A percentile compares a stretch with the other conserved stretches of the same genome.
These are phyloP conservation scores for Thamnaconus septentrionalis DNA, from an alignment of 2,113 vertebrate genomes.

Conservation along the genomic window DNA sequence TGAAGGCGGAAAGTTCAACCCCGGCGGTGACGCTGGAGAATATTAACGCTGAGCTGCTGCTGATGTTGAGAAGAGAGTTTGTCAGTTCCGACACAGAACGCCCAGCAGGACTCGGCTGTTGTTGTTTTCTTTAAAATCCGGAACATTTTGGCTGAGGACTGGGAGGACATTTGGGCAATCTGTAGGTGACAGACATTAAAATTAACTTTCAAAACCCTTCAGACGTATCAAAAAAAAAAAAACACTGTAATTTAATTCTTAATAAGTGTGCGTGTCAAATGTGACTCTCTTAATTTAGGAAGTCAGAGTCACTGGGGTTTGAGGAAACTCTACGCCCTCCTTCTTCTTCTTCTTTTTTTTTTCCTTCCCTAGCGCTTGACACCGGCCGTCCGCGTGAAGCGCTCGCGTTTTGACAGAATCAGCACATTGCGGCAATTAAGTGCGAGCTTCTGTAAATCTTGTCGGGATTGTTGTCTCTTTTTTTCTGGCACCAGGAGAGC, in stretches of 20 bases:
- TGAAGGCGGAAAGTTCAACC: background rate
- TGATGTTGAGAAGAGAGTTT: background rate
- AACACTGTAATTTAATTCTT: background rate
- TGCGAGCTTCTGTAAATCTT: background rate
- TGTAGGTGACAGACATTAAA: constrained; percentile 1
- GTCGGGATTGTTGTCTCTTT: background rate
- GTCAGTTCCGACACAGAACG: too few relatives aligned
- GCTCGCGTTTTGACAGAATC: constrained; percentile 8
- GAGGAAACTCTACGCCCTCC: too few relatives aligned
- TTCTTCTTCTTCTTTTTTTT: too few relatives aligned
- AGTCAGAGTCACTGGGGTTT: background rate
- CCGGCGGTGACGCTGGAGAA: background rate
- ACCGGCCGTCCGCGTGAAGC: background rate
- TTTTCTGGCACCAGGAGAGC: too few relatives aligned
- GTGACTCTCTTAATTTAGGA: constrained; percentile 7
- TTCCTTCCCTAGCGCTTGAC: background rate
- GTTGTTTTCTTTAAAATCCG: background rate
- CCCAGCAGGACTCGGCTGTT: too few relatives aligned
- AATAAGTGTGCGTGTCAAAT: constrained; percentile 2
- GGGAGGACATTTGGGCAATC: background rate
- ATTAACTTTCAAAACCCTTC: background rate
- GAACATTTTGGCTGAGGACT: background rate
- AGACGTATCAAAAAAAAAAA: constrained; percentile 1
- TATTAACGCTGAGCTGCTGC: background rate
- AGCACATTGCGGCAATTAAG: too few relatives aligned